Base-by-base conservation (phyloP, 2,113 vertebrate genomes). In the Malurus elegans region DNA sequence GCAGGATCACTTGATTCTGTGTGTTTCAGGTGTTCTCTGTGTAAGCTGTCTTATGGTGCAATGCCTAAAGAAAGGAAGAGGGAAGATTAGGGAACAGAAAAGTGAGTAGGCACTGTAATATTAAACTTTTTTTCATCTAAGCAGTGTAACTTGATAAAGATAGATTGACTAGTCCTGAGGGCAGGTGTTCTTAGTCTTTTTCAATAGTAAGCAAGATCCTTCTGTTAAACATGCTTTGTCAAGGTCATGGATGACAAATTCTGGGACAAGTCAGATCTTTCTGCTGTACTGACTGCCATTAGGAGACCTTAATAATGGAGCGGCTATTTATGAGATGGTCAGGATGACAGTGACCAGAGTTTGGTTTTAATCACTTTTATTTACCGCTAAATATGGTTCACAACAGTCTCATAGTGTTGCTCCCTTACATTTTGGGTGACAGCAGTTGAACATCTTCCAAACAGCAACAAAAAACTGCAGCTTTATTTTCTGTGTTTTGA, bases 71-170 rank as follows among this genome's bases (percentile, higher is more conserved):
- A 67, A 80, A 64, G 29, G 54, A 78, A 42, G 8, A 64, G 21
- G 23, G 50, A 88, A 54, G 67, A 50, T 72, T 56, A 80, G n/a
- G 48, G 60, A 87, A 81, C 18, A 83, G 79, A 84, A 86, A 71
- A 83, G 31, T 58, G 40, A 36, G 12, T 66, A 58, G 54, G 14
- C 32, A 67, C 29, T 85, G 82, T 90, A 85, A 83, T 76, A 58
- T 62, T 93, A 93, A 93, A 83, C 82, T 79, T 81, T 19, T 60
- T 83, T 89, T 88, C 29, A 42, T 86, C 50, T 38, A n/a, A 72
- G 50, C 18, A 38, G 16, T 92, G 93, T 93, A 93, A 93, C 67
- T 80, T 88, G 86, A 92, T 95, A 64, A 83, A 79, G 50, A 60
- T 65, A 81, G 61, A 57, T 28, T 65, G 81, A 69, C 50, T 72